Evolutionary conservation across 2,113 vertebrate genomes (phyloP).

Genomic region (Myrmecobius fasciatus): DNA sequence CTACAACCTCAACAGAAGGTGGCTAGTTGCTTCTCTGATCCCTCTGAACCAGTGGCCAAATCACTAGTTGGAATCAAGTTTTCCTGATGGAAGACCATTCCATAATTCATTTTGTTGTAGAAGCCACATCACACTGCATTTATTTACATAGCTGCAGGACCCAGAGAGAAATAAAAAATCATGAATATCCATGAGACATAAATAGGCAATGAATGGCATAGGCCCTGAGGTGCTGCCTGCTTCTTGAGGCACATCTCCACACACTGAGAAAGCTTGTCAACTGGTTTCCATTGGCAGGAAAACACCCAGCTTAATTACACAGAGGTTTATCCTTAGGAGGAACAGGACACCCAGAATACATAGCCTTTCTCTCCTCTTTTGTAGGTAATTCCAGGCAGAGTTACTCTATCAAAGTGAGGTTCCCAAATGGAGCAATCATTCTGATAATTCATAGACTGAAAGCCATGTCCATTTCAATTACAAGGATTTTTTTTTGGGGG

Average conservation of each 20-base stretch:
- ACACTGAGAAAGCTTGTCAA: rapidly evolving
- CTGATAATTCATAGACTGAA: neutral
- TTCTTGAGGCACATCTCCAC: neutral
- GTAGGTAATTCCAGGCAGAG: neutral
- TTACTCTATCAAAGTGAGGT: neutral
- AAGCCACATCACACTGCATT: neutral
- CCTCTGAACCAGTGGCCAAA: rapidly evolving
- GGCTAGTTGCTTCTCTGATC: neutral
- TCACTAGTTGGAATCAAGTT: neutral
- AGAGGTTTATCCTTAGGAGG: neutral
- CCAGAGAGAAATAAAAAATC: neutral
- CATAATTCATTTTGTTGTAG: neutral
- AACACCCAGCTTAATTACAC: neutral
- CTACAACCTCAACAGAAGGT: neutral
- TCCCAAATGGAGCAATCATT: neutral
- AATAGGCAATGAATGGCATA: neutral
- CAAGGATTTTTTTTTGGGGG: neutral
- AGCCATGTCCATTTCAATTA: neutral
- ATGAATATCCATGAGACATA: neutral
- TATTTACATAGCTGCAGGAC: neutral
- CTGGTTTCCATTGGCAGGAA: rapidly evolving
- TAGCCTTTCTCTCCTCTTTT: neutral
- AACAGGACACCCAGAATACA: neutral
- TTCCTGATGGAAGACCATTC: neutral
- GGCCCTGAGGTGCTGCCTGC: rapidly evolving